phyloP scores from a whole-genome alignment of 2,888 invertebrate species.

The Stenichneumon culpator region DNA sequence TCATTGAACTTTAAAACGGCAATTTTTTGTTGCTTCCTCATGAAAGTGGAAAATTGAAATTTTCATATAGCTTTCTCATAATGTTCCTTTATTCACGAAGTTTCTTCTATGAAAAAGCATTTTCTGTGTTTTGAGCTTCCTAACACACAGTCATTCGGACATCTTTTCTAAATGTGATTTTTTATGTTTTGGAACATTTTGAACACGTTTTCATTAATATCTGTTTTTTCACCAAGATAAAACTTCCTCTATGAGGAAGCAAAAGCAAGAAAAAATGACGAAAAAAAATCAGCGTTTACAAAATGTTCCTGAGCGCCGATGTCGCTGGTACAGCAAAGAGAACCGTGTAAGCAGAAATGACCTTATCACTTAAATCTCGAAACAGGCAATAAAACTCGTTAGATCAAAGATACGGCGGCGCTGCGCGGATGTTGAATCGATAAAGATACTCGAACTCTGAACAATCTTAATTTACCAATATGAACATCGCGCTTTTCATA shows the following conservation, averaged over 20 bases:
- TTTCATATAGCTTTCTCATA: too few relatives aligned
- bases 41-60: too few relatives aligned
- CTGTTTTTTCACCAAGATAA: too few relatives aligned
- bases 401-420: background rate
- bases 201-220: background rate
- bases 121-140: too few relatives aligned
- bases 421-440: background rate
- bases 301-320: background rate
- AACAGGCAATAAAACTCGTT: constrained; percentile 21
- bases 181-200: background rate
- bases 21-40: too few relatives aligned
- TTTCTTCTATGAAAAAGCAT: too few relatives aligned
- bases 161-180: background rate
- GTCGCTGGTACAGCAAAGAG: background rate
- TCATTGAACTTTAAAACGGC: too few relatives aligned
- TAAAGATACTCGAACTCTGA: constrained; percentile 42
- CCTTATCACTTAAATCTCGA: constrained; percentile 29
- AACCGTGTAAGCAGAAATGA: background rate
- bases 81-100: too few relatives aligned
- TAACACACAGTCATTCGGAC: background rate
- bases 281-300: background rate
- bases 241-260: too few relatives aligned
- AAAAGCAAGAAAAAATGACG: background rate
- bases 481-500: constrained; percentile 53
- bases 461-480: constrained; percentile 45